Conservation (phyloP, 2,113 vertebrate species). For the Pseudois nayaur region DNA sequence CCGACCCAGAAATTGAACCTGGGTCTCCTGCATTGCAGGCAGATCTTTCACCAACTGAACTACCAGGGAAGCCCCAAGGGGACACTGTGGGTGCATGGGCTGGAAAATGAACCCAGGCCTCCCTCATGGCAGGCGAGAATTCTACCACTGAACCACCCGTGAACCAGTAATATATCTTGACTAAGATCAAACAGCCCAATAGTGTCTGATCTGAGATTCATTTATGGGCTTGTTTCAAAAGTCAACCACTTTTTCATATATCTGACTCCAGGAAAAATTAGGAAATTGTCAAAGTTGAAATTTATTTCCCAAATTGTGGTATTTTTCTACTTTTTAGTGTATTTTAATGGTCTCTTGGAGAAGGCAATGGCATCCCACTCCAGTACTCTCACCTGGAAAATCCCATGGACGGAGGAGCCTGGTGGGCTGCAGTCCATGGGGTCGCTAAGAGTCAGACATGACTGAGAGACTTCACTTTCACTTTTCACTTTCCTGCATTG, state of each 20-base stretch:
- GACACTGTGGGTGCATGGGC: not conserved
- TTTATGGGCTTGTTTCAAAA: not conserved
- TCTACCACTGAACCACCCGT: not conserved
- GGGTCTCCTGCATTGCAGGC: not conserved
- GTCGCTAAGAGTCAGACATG: accelerated
- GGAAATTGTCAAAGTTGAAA: not conserved
- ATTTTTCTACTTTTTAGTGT: not conserved
- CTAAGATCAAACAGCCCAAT: not conserved
- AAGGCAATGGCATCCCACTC: no score
- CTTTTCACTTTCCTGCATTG: no score
- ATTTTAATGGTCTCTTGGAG: not conserved
- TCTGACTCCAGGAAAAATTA: not conserved
- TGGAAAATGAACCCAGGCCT: not conserved
- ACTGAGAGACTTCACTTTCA: no score
- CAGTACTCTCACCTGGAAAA: no score
- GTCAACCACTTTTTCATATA: not conserved
- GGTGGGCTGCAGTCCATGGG: no score
- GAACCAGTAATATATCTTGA: not conserved
- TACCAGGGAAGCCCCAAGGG: not conserved
- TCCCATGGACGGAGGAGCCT: no score
- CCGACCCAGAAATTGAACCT: accelerated
- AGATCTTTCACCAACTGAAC: not conserved
- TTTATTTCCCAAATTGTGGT: not conserved
- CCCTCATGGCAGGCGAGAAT: accelerated
- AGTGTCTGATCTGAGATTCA: not conserved